Evolutionary conservation across 2,797 vertebrate genomes (phyloP).

Genomic region (Xenopus petersii): DNA sequence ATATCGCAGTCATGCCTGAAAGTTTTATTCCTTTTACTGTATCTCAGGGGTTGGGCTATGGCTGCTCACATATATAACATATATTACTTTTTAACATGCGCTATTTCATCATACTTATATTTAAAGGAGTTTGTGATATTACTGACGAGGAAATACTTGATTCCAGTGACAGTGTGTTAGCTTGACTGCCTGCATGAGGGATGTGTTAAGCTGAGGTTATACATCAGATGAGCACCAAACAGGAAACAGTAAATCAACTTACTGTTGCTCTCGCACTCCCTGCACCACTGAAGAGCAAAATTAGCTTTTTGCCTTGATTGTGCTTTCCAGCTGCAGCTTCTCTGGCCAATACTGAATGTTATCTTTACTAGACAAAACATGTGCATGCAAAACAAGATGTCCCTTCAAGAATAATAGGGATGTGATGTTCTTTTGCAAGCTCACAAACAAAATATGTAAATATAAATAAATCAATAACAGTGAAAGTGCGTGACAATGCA

Average conservation of each 20-base stretch:
- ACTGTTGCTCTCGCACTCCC: conserved; percentile 57
- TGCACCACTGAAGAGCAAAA: conserved; percentile 69
- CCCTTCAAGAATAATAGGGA: conserved; percentile 27
- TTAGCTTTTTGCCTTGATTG: conserved; percentile 57
- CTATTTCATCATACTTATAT: too few species aligned
- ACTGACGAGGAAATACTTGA: conserved; percentile 50
- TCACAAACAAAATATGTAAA: too few species aligned
- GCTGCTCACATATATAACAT: too few species aligned
- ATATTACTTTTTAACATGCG: too few species aligned
- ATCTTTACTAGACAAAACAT: conserved; percentile 25
- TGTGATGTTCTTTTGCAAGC: background rate
- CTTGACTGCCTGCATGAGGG: conserved; percentile 31
- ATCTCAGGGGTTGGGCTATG: too few species aligned
- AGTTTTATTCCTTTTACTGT: too few species aligned
- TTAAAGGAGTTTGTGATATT: too few species aligned
- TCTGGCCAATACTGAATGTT: conserved; percentile 22
- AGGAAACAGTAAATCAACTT: conserved; percentile 56
- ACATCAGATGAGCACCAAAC: conserved; percentile 49
- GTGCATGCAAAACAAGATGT: conserved; percentile 14
- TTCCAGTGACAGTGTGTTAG: conserved; percentile 47
- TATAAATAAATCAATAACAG: too few species aligned
- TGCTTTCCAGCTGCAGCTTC: conserved; percentile 43
- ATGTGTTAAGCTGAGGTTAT: conserved; percentile 47
- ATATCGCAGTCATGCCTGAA: too few species aligned
- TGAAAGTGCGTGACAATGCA: too few species aligned